Evolutionary conservation across 1,140 invertebrate genomes (phyloP).

Genomic region (Carcinoscorpius rotundicauda): DNA sequence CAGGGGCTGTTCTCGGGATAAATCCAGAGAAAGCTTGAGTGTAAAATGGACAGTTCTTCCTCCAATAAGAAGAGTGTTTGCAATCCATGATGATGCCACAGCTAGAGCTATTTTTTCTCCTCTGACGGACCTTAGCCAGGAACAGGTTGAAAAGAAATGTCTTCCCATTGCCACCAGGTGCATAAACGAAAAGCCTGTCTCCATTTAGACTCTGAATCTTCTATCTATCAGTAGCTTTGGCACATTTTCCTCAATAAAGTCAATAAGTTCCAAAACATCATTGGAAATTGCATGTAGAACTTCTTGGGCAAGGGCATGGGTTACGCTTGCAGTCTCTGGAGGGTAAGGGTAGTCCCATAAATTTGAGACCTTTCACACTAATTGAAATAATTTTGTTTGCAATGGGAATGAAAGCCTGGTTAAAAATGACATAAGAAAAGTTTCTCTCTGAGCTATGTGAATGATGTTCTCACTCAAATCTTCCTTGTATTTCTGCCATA

Average conservation of each 20-base stretch:
- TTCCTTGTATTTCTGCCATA: conserved; percentile 21
- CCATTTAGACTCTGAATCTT: conserved; percentile 21
- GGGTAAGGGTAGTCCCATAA: conserved; percentile 6
- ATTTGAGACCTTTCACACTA: not conserved
- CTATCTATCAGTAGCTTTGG: conserved; percentile 5
- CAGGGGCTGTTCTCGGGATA: conserved; percentile 24
- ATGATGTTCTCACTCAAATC: conserved; percentile 9
- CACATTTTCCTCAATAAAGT: not conserved
- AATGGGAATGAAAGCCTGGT: conserved; percentile 15
- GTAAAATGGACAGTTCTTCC: conserved; percentile 40
- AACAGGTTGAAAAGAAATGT: conserved; percentile 27
- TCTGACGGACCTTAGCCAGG: conserved; percentile 9
- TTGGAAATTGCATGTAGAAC: not conserved
- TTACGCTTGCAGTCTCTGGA: not conserved
- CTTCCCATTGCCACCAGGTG: conserved; percentile 28
- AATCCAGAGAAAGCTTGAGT: conserved; percentile 35
- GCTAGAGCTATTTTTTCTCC: conserved; percentile 30
- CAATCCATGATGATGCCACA: conserved; percentile 41
- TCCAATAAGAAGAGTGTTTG: conserved; percentile 37
- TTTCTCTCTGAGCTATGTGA: not conserved
- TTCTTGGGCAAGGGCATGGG: not conserved
- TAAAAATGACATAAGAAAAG: conserved; percentile 7
- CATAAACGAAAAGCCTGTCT: conserved; percentile 17
- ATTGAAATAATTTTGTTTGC: conserved; percentile 11
- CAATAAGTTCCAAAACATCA: not conserved